Base-by-base conservation (phyloP, 2,797 vertebrate species). In the Neosilurus hyrtlii region DNA sequence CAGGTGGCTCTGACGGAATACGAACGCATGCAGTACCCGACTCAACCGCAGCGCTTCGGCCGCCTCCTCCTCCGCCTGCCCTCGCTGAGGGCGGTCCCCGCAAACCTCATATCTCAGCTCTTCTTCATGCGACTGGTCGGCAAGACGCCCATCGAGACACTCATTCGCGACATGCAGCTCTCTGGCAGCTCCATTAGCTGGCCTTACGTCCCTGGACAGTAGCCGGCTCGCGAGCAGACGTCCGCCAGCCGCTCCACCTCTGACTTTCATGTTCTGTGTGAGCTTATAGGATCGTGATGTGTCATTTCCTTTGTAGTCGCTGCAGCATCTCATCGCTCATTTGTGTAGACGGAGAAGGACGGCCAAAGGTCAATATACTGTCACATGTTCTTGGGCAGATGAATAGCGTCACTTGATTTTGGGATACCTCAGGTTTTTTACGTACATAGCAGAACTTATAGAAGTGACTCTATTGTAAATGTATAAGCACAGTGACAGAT, bases 111-210 rank as follows among this genome's bases (percentile, higher is more conserved):
- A 91, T 98, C 97, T 1, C 97, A 99, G 89, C 96, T 99, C 81
- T 99, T 99, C 94, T 99, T 99, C 92, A 98, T 98, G 96, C 92
- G 97, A 26, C 94, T 99, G 86, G 97, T 99, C 86, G 97, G 97
- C 61, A 99, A 99, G 90, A 99, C 97, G 0, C 97, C 97, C 89
- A 99, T 99, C 2, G 97, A 99, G 92, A 99, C 97, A 3, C 94
- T 99, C 22, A 98, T 99, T 90, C 95, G 97, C 79, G 97, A 99
- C 95, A 99, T 99, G 97, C 96, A 99, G 89, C 96, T 99, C 22
- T 99, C 97, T 0, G 97, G 97, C 79, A 98, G 97, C 92, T 96
- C 96, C 89, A 98, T 98, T 92, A 97, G 95, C 92, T 99, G 97
- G 97, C 96, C 97, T 76, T 98, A 99, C 0, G 95, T 92, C 0